Conservation (phyloP, 2,888 invertebrate genomes). For the Caenorhabditis sp. region DNA sequence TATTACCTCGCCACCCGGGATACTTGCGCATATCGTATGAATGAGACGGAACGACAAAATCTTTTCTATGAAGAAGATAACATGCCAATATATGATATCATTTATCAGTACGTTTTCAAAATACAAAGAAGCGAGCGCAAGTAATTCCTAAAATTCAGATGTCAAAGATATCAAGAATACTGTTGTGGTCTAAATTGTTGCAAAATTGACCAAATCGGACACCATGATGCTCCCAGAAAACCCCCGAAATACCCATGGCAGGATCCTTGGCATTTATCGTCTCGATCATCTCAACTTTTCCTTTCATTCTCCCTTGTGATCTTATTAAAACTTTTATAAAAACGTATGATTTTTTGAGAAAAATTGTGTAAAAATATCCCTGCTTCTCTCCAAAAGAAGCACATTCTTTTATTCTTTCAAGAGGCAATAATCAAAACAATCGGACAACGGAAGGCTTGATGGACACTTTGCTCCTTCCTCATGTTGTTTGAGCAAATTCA, state of each 20-base stretch:
- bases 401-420: constrained; percentile 38
- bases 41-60: constrained; percentile 74
- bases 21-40: constrained; percentile 80
- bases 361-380: no score
- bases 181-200: constrained; percentile 82
- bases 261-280: constrained; percentile 55
- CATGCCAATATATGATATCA: constrained; percentile 77
- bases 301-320: neutral
- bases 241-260: constrained; percentile 66
- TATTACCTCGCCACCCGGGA: constrained; percentile 80
- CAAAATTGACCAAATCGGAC: constrained; percentile 65
- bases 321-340: no score
- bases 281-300: constrained; percentile 7
- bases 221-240: constrained; percentile 33
- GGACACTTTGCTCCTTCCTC: constrained; percentile 34
- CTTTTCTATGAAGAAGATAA: constrained; percentile 79
- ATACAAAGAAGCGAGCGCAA: neutral
- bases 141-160: constrained; percentile 66
- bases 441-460: constrained; percentile 52
- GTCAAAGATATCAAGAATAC: constrained; percentile 80
- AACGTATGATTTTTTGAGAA: no score
- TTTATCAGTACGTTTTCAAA: constrained; percentile 79
- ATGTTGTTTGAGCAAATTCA: neutral
- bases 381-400: neutral
- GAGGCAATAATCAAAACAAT: constrained; percentile 63